Base-by-base conservation (phyloP, 1,140 invertebrate genomes). In the Lethocerus indicus region DNA sequence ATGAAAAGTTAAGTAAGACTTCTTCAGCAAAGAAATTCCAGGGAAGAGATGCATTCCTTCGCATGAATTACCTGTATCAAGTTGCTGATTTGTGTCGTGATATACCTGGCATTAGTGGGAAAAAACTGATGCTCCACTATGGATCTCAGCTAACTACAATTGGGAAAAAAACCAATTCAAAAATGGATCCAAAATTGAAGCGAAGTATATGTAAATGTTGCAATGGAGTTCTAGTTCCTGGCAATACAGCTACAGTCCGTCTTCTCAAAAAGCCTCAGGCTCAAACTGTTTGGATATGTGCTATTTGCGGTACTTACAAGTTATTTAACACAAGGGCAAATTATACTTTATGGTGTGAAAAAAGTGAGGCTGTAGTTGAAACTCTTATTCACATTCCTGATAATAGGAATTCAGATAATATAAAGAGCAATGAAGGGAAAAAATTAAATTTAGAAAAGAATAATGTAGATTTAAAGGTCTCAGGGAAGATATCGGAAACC, bases 201-300 rank as follows among this genome's bases (percentile, higher is more conserved):
- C 53, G 58, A 26, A 59, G 47, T 24, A 25, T 60, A 23, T 60
- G 58, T 37, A 60, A 60, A 50, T 50, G 54, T 29, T 60, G 58
- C 43, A 54, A 57, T 50, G 48, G 36, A 13, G 32, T 60, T 5
- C 44, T 60, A 25, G 50, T 60, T 46, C 54, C 58, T 9, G 58
- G 58, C 12, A 47, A 57, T 14, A 59, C 54, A 4, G 57, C 53
- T 12, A 51, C 25, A 42, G 56, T 58, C 21, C 50, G 58, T 32
- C n/a, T 54, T 7, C 21, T 40, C 7, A 60, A 56, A 49, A 60
- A 60, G 25, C 55, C 58, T 20, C 36, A 47, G n/a, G 20, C 28
- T 13, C 20, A 29, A 28, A 28, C 59, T 29, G 43, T 55, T 23
- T 57, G 54, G 54, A 54, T 51, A n/a, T 59, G 58, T 46, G 35